Evolutionary conservation across 2,888 invertebrate genomes (phyloP), one percentile per base, ranked within the genome.

Genomic region (Rhopalosiphum nymphaeae): DNA sequence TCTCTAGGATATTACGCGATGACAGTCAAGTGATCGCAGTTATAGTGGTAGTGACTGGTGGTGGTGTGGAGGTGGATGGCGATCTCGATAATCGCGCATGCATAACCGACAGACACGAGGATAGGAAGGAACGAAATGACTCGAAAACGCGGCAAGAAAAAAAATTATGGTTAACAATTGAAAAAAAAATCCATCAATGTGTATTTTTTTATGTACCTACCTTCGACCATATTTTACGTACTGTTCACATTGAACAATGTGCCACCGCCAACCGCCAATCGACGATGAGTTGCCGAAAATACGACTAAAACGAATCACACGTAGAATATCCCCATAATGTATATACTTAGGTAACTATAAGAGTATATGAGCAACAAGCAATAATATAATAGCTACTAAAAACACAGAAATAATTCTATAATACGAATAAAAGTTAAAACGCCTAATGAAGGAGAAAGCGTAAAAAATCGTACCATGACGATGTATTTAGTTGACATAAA

Each of bases 1-100:
- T 93, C 93, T 44, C 89, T 93, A 92, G 92, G 92, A 92, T 92
- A 67, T 92, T 87, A 46, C 89, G 89, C 89, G 89, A 84, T 89
- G 93, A 67, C 92, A 87, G 87, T 92, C 61, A 46, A 92, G 25
- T 92, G 85, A 56, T 84, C 42, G 42, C 26, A 46, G 57, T 87
- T 87, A 87, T 67, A 36, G n/a, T 49, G 42, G 84, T 78, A 25
- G 78, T 46, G n/a, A 56, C 21, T n/a, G n/a, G 46, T n/a, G 46
- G 61, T 46, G n/a, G 46, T 56, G 42, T 89, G 21, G 44, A 36
- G 21, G 44, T 92, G 46, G 61, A 67, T 78, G 44, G 53, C 42
- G 93, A 49, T 89, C 93, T 93, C 93, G 56, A 93, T 93, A 84
- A 93, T 93, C 93, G 93, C 42, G 93, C 89, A 93, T 89, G 93